Conservation (phyloP, 2,888 invertebrate species). For the Drosophila borborema region DNA sequence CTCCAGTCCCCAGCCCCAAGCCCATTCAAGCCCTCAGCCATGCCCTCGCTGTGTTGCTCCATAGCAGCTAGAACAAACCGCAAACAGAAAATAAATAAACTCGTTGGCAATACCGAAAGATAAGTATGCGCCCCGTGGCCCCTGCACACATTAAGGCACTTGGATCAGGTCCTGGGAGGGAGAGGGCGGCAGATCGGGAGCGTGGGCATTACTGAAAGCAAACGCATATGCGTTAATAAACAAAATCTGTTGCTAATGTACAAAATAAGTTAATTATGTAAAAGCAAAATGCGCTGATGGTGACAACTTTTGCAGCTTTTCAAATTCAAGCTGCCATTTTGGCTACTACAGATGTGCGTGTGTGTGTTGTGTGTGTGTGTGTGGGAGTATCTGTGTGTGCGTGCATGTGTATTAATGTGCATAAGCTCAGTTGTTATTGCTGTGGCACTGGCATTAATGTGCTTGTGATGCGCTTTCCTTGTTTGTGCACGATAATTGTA, state of each 20-base stretch:
- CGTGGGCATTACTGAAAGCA: slow-evolving; percentile 40
- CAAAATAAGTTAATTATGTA: slow-evolving; percentile 76
- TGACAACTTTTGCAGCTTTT: slow-evolving; percentile 64
- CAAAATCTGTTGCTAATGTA: slow-evolving; percentile 80
- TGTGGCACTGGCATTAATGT: slow-evolving; percentile 32
- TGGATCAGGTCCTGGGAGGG: neutral
- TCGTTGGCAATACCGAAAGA: slow-evolving; percentile 68
- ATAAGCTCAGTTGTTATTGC: slow-evolving; percentile 8
- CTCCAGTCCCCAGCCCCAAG: neutral
- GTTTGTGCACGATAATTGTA: slow-evolving; percentile 63
- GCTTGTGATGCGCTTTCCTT: slow-evolving; percentile 28
- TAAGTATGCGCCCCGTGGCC: slow-evolving; percentile 67
- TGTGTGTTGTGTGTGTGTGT: neutral
- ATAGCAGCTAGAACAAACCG: slow-evolving; percentile 45
- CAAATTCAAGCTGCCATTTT: slow-evolving; percentile 48
- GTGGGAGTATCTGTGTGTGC: neutral
- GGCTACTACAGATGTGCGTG: neutral
- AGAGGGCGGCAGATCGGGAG: neutral
- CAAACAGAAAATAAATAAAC: slow-evolving; percentile 78
- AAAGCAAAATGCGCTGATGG: slow-evolving; percentile 59
- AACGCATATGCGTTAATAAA: slow-evolving; percentile 75
- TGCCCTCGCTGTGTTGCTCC: neutral
- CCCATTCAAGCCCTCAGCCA: neutral
- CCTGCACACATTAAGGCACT: slow-evolving; percentile 51
- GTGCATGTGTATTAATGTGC: slow-evolving; percentile 6